Evolutionary conservation across 2,797 vertebrate genomes (phyloP), one percentile per base, ranked within the genome.

Genomic region (Hirundo rustica): DNA sequence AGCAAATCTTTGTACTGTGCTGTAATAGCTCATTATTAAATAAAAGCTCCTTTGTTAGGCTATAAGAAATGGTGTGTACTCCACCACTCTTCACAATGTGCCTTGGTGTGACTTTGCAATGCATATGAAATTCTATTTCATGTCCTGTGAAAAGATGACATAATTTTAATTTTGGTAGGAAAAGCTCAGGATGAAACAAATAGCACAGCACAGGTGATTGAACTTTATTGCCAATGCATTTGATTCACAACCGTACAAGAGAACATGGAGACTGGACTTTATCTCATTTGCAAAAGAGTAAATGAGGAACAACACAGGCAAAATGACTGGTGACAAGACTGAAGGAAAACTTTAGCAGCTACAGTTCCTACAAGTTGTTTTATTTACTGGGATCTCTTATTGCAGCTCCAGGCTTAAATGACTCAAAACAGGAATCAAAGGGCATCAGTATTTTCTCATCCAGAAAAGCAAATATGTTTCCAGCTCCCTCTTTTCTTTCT

Each of bases 1-100:
- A 95, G 96, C 89, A 94, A 86, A 95, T 94, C 94, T 94, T 95
- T 96, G 92, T 96, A 40, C 94, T 84, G 55, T 83, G 85, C 85
- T 94, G 88, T 86, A 95, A 90, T 92, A 92, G 55, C 57, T 90
- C 77, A 67, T 84, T 93, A 88, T 91, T 94, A 91, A 96, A 96
- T 73, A 95, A 93, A 88, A 87, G 48, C 44, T 66, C 36, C 85
- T 96, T 94, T 96, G 91, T 96, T 96, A 57, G 81, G 30, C 76
- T 74, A 14, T 74, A 93, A 91, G 87, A 82, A 73, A 78, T 30
- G 14, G 66, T 54, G 91, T 34, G 55, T 75, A 51, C 42, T 72
- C 62, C 0, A 0, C 66, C 0, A 11, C 53, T 64, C 76, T 54
- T 85, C 76, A 32, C 90, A 50, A 16, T 20, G 48, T 38, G 53